A percentile compares a stretch with the other conserved stretches of the same genome.
Conservation (phyloP, 2,113 vertebrate genomes). For the Pangasianodon gigas region DNA sequence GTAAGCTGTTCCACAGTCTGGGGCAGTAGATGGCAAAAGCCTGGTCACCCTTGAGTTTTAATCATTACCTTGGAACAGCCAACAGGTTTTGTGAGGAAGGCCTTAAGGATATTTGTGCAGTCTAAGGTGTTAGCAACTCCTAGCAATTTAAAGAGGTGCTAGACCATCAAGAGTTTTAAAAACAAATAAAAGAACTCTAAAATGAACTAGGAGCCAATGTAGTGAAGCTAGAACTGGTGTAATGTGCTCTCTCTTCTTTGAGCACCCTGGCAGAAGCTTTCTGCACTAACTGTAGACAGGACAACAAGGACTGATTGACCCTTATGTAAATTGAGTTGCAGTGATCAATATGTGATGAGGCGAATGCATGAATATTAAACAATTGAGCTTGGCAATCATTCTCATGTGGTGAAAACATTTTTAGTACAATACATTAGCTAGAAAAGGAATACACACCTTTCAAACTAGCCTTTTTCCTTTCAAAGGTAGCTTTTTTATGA, state of each 20-base stretch:
- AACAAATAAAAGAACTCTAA: neutral
- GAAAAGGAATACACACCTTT: neutral
- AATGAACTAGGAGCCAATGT: neutral
- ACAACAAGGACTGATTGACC: neutral
- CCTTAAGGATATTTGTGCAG: neutral
- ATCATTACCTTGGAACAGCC: neutral
- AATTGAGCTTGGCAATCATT: neutral
- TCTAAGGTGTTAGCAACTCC: neutral
- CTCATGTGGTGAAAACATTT: neutral
- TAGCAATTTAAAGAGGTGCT: neutral
- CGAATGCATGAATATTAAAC: neutral
- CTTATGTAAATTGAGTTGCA: neutral
- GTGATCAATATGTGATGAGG: neutral
- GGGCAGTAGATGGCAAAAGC: no score
- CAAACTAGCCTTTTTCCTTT: no score
- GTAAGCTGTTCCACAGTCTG: no score
- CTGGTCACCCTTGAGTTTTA: no score
- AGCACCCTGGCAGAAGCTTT: neutral
- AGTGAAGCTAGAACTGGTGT: neutral
- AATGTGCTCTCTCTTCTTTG: neutral
- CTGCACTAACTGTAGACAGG: neutral
- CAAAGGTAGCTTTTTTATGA: neutral
- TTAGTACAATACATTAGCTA: neutral
- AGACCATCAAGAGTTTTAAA: neutral
- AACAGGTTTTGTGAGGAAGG: neutral